phyloP scores from a whole-genome alignment of 2,113 vertebrate genomes.

The Puffinus mauretanicus region DNA sequence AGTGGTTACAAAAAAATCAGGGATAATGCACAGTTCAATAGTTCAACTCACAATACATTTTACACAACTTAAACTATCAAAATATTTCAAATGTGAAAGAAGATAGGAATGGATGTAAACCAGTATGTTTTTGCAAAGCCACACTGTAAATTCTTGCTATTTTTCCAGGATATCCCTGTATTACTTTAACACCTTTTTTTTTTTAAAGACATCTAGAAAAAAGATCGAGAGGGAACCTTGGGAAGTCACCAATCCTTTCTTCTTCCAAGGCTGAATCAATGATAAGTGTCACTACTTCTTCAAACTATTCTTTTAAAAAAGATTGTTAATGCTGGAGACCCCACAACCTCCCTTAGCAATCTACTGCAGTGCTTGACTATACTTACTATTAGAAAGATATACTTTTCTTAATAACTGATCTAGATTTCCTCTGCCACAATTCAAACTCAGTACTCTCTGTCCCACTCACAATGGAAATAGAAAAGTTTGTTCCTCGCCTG shows the following conservation, averaged over 20 bases:
- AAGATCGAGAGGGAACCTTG: not conserved
- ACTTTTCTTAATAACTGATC: not conserved
- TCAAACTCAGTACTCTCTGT: not conserved
- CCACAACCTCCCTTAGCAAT: not conserved
- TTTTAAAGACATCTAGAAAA: not conserved
- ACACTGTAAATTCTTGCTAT: not conserved
- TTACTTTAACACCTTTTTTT: not conserved
- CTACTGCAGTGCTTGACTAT: not conserved
- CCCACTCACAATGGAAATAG: not conserved
- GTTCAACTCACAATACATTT: conserved; percentile 3
- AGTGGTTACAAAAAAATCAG: not conserved
- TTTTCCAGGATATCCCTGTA: not conserved
- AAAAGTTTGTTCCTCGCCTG: not conserved
- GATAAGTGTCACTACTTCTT: not conserved
- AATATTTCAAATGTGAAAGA: not conserved
- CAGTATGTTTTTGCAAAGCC: not conserved
- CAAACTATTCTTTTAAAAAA: not conserved
- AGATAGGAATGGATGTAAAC: not conserved
- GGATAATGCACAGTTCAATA: conserved; percentile 37
- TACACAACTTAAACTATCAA: not conserved
- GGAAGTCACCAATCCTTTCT: not conserved
- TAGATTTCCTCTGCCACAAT: not conserved
- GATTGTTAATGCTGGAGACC: not conserved
- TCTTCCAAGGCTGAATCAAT: not conserved
- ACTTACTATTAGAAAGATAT: not conserved